Base-by-base conservation (phyloP, 30 jellyfish, hydroid and myxozoan genomes). In the Calvadosia cruxmelitensis region DNA sequence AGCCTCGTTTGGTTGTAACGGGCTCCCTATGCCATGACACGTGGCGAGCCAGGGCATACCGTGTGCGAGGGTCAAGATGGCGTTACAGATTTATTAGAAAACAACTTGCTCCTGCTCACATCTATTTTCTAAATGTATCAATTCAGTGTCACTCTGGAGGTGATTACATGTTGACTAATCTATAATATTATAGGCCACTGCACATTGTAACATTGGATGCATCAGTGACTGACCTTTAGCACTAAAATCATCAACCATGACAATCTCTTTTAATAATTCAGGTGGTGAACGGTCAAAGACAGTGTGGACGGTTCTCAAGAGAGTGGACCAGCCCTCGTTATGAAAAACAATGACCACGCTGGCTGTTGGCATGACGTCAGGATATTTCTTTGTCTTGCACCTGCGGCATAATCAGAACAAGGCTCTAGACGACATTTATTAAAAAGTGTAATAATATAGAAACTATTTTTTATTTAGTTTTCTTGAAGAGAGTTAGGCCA, bases 321-420 rank as follows among this genome's bases (percentile, higher is more conserved):
- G 57, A n/a, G 99, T 92, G 52, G 94, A 71, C 95, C 95, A 82
- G 13, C 99, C 99, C 63, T 92, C 99, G 66, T 92, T 84, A 74
- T 92, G 95, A 63, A 92, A 92, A 34, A 92, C 86, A 7, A 92
- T 79, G 28, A 92, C 78, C 3, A 92, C 99, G 72, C 99, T 92
- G 27, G 90, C 96, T 34, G 49, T 66, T 13, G 98, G 98, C 72
- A 89, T 57, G 49, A n/a, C 62, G 20, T 78, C 25, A 10, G 86
- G 87, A 73, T 92, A 92, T 36, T 66, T 83, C 68, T 78, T 78
- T 30, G 52, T 34, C 50, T 75, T 74, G 31, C 99, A 92, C 33
- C 99, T 92, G 33, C 0, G 20, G 20, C n/a, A n/a, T n/a, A n/a
- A n/a, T n/a, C n/a, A n/a, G n/a, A n/a, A n/a, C n/a, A n/a, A n/a